phyloP scores from a whole-genome alignment of 2,888 invertebrate species.

The Trichopoda pennipes region DNA sequence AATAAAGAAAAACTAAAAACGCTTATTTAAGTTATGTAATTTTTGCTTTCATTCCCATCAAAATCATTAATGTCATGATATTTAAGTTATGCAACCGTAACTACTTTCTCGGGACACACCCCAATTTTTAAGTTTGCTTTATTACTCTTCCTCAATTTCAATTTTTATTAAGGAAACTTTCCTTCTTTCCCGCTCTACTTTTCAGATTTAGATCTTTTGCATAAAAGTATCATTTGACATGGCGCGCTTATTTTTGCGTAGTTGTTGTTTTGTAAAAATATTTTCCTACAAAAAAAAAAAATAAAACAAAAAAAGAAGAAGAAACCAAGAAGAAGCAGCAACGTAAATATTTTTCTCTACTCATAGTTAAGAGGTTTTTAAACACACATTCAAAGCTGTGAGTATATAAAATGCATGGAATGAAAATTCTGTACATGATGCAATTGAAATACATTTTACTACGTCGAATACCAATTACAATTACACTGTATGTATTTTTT shows the following conservation, averaged over 20 bases:
- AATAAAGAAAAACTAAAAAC: too few relatives aligned
- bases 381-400: conserved; percentile 43
- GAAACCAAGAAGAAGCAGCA: too few relatives aligned
- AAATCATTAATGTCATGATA: neutral
- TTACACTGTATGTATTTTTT: conserved; percentile 49
- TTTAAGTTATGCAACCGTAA: neutral
- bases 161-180: conserved; percentile 43
- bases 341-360: conserved; percentile 59
- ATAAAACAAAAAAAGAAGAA: too few relatives aligned
- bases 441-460: conserved; percentile 62
- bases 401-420: conserved; percentile 55
- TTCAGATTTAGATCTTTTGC: conserved; percentile 7
- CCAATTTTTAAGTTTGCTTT: conserved; percentile 40
- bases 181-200: conserved; percentile 53
- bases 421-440: conserved; percentile 44
- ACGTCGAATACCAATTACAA: conserved; percentile 29
- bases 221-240: conserved; percentile 45
- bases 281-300: conserved; percentile 14
- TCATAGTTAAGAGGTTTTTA: conserved; percentile 36
- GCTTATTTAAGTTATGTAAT: too few relatives aligned
- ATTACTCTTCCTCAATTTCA: conserved; percentile 23
- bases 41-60: too few relatives aligned
- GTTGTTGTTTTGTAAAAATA: conserved; percentile 32
- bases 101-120: conserved; percentile 42
- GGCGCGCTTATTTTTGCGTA: conserved; percentile 60